Conservation (phyloP, 2,113 vertebrate species). For the Catharus minimus region DNA sequence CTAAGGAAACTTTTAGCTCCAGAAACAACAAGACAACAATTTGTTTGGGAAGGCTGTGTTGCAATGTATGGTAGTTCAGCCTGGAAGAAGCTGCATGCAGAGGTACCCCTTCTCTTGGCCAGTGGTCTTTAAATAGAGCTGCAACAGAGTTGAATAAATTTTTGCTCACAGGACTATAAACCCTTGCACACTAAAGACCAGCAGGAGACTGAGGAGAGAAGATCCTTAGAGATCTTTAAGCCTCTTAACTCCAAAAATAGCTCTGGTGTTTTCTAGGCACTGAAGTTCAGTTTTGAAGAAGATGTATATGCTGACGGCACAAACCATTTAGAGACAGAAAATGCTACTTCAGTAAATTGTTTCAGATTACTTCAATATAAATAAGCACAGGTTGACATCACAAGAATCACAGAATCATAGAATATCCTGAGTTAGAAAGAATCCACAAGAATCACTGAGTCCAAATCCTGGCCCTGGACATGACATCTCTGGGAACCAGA, state of each 20-base stretch:
- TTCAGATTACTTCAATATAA: neutral
- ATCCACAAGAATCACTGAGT: neutral
- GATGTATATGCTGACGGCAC: neutral
- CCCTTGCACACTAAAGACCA: neutral
- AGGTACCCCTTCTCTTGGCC: neutral
- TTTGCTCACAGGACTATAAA: neutral
- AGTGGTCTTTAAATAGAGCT: neutral
- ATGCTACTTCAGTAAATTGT: neutral
- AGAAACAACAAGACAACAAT: neutral
- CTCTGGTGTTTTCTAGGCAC: neutral
- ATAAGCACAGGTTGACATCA: neutral
- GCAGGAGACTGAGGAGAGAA: neutral
- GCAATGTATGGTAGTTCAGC: neutral
- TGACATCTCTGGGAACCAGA: neutral
- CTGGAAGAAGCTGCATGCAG: neutral
- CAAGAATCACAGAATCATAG: neutral
- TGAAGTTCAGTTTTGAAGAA: neutral
- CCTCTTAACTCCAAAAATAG: conserved; percentile 48
- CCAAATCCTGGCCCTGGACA: neutral
- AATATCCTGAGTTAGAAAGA: neutral
- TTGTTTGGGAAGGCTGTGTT: neutral
- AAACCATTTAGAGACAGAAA: neutral
- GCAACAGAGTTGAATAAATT: neutral
- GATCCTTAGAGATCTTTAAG: conserved; percentile 25
- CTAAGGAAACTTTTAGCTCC: neutral